Conservation (phyloP, 53 echinoderm and acorn worm genomes). For the Echinometra lucunter region DNA sequence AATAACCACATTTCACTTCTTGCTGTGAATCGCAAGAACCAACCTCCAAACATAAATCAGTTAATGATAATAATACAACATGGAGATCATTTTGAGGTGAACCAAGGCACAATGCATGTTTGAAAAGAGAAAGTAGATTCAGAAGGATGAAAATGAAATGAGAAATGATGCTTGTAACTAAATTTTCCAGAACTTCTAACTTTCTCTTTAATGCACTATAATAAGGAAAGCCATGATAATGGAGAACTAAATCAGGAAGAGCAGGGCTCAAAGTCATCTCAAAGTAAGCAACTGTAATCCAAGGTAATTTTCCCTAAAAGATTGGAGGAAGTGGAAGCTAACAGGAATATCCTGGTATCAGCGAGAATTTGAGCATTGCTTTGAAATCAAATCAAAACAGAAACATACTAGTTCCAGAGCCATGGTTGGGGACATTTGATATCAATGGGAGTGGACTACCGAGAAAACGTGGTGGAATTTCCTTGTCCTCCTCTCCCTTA, state of each 20-base stretch:
- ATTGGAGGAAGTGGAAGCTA: conserved; percentile 44
- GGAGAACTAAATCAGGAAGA: not conserved
- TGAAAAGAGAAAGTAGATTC: not conserved
- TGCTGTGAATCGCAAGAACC: no score
- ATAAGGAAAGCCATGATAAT: not conserved
- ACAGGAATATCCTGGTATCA: conserved; percentile 45
- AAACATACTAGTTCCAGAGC: not conserved
- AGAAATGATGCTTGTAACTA: not conserved
- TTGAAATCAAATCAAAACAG: conserved; percentile 33
- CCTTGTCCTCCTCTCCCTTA: not conserved
- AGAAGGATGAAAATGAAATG: not conserved
- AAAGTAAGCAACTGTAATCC: not conserved
- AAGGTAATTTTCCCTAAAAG: conserved; percentile 32
- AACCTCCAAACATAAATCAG: no score
- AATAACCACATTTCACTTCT: no score
- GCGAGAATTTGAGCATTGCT: not conserved
- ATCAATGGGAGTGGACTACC: conserved; percentile 12
- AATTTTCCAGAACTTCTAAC: not conserved
- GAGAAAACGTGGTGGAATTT: conserved; percentile 18
- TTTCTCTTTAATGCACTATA: not conserved
- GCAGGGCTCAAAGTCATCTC: no score
- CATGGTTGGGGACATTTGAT: not conserved
- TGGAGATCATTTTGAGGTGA: no score
- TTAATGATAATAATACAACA: no score
- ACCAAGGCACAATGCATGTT: no score